phyloP scores from a whole-genome alignment of 2,113 vertebrate genomes.

The Stomatorhinus ivindoensis region DNA sequence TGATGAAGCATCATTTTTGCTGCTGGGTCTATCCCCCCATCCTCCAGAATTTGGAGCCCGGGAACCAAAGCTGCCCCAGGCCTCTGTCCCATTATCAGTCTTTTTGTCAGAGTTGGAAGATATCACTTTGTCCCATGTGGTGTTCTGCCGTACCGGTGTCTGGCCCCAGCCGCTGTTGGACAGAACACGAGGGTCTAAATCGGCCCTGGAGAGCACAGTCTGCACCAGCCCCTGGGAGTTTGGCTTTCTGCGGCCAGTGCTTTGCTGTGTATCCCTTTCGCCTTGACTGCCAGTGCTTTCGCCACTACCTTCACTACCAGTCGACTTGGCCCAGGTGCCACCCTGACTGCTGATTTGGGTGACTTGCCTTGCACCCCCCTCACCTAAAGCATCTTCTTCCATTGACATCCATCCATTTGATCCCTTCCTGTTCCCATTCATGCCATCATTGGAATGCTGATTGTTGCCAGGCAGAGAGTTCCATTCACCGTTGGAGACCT shows the following conservation, averaged over 20 bases:
- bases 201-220: constrained; percentile 64
- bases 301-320: constrained; percentile 75
- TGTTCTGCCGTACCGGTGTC: constrained; percentile 93
- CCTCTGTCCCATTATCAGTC: constrained; percentile 73
- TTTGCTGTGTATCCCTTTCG: constrained; percentile 54
- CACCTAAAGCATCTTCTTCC: constrained; percentile 79
- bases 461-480: constrained; percentile 66
- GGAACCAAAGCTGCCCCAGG: constrained; percentile 68
- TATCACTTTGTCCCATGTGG: constrained; percentile 83
- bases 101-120: constrained; percentile 69
- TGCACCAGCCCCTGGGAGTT: constrained; percentile 61
- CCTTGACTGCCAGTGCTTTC: constrained; percentile 77
- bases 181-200: constrained; percentile 91
- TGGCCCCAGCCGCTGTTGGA: constrained; percentile 98
- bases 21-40: constrained; percentile 69
- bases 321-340: constrained; percentile 65
- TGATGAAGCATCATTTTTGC: constrained; percentile 51
- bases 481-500: constrained; percentile 76
- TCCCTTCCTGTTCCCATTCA: constrained; percentile 71
- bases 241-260: constrained; percentile 63
- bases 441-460: constrained; percentile 73
- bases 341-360: constrained; percentile 67
- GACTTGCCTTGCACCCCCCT: constrained; percentile 47
- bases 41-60: constrained; percentile 77
- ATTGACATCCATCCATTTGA: constrained; percentile 86